Conservation (phyloP, 2,888 invertebrate species). For the Octonoba sinensis region DNA sequence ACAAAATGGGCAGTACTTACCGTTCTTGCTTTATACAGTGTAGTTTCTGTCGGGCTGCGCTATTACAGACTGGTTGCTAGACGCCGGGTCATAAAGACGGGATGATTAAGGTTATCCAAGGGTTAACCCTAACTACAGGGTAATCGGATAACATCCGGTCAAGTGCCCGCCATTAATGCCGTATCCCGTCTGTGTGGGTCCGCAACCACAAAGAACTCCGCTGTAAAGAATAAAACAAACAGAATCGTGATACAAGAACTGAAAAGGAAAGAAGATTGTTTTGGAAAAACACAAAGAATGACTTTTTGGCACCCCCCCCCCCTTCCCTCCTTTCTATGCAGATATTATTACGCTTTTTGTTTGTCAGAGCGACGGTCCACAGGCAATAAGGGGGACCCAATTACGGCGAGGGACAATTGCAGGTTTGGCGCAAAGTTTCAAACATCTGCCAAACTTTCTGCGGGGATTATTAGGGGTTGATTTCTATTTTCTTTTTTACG, state of each 20-base stretch:
- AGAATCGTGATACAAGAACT: no score
- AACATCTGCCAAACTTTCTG: constrained; percentile 37
- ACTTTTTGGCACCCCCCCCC: neutral
- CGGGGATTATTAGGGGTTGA: constrained; percentile 5
- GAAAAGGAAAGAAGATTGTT: constrained; percentile 22
- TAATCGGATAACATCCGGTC: constrained; percentile 37
- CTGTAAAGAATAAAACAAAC: constrained; percentile 5
- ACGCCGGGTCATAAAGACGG: neutral
- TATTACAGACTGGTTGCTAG: constrained; percentile 30
- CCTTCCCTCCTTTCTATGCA: constrained; percentile 9
- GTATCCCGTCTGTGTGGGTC: neutral
- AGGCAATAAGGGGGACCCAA: constrained; percentile 20
- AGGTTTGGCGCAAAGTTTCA: constrained; percentile 42
- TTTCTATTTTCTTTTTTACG: constrained; percentile 9
- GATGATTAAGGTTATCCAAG: constrained; percentile 20
- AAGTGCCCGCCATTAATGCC: constrained; percentile 30
- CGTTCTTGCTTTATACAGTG: neutral
- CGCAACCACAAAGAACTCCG: constrained; percentile 16
- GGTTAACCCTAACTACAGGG: constrained; percentile 37
- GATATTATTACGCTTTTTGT: constrained; percentile 13
- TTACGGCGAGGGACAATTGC: constrained; percentile 48
- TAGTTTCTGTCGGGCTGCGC: neutral
- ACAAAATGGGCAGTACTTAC: constrained; percentile 14
- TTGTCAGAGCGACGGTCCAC: constrained; percentile 13
- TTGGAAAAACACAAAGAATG: constrained; percentile 24